Evolutionary conservation across 2,797 vertebrate species (phyloP), one percentile per base, ranked within the genome.

Genomic region (Sebastes reedi): DNA sequence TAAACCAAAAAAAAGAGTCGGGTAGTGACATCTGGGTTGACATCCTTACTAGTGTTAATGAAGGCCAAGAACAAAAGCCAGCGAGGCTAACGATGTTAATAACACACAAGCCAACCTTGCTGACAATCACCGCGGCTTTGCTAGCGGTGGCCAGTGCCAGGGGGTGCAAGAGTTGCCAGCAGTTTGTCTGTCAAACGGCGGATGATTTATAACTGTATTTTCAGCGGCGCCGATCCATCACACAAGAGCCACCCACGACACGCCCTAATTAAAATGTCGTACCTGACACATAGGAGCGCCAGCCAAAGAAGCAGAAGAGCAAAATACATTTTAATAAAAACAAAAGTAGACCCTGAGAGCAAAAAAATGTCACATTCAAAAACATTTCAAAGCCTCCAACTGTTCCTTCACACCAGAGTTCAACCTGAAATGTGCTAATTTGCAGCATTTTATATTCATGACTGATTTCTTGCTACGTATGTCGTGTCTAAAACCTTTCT

Each of bases 191-290:
- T 91, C 89, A 89, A 85, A 82, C 4, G 54, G 30, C 1, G 12
- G 76, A 86, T 95, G 94, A 94, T 95, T 94, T 92, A 94, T 95
- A 90, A 79, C 83, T 81, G 79, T 88, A 87, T 88, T 88, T 91
- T 72, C 80, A 84, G 71, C 82, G 71, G 78, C 66, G 30, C 69
- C 69, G 36, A 93, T 93, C 84, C 85, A 89, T 93, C 90, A 93
- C 18, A 12, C 12, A 4, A 13, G 80, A 84, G 81, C 85, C 87
- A 87, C 79, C 86, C 72, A 83, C 83, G 77, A 88, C 67, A 85
- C 60, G 79, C 13, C 79, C 83, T 91, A 91, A 91, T 92, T 92
- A 92, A 92, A 91, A 91, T 79, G 82, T 89, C 90, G 64, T 75
- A 81, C 73, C 81, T 87, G 81, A 87, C 80, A 84, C 79, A 65